These are phyloP conservation scores for Salticus scenicus DNA, from an alignment of 2,888 invertebrate species.

Conservation along the genomic window DNA sequence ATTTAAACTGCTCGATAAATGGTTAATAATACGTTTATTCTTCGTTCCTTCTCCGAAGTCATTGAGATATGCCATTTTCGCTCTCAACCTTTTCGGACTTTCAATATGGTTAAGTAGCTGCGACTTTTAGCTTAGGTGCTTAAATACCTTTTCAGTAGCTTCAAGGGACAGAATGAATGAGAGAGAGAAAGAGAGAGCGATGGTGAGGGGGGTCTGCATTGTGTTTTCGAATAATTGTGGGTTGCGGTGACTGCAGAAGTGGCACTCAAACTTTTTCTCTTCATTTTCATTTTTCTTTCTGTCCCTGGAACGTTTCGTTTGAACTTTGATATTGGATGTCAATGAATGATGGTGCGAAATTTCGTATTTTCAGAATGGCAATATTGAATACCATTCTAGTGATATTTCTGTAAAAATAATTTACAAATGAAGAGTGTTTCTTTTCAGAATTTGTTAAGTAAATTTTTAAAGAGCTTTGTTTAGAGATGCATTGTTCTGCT, in stretches of 20 bases:
- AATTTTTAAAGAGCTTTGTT: too few species aligned
- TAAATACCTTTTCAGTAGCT: constrained; percentile 57
- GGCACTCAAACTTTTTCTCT: constrained; percentile 11
- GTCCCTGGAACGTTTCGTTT: neutral
- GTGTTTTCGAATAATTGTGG: constrained; percentile 41
- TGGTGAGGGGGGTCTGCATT: neutral
- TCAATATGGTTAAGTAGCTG: constrained; percentile 52
- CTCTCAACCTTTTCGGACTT: neutral
- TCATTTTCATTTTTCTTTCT: neutral
- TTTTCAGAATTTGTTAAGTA: too few species aligned
- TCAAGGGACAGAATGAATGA: neutral
- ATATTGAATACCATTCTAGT: neutral
- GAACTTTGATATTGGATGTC: neutral
- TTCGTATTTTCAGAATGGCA: neutral
- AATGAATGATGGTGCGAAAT: neutral
- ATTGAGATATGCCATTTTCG: neutral
- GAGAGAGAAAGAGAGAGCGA: neutral
- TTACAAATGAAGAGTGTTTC: too few species aligned
- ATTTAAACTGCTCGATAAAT: neutral
- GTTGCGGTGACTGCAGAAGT: constrained; percentile 21
- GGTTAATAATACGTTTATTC: neutral
- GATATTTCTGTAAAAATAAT: too few species aligned
- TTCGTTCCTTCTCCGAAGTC: constrained; percentile 2
- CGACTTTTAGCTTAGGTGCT: constrained; percentile 54
- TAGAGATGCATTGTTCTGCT: too few species aligned